Base-by-base conservation (phyloP, 1,140 invertebrate genomes). In the Mesaphorura yosii region DNA sequence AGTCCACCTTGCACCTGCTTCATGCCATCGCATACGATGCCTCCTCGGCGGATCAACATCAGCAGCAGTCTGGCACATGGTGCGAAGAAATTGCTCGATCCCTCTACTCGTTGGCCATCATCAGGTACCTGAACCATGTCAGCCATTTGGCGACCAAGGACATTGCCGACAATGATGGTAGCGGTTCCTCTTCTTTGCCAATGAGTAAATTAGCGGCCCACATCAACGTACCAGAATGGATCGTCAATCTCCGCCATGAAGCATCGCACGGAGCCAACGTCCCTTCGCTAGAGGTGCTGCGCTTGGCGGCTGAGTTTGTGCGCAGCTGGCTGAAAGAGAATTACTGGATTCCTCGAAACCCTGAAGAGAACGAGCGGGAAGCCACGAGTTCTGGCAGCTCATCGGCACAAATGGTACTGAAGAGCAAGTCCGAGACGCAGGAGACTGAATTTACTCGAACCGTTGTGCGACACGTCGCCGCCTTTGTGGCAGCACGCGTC, bases 161-260 rank as follows among this genome's bases (percentile, higher is more conserved):
- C 50, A 64, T 71, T 48, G 71, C 73, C 48, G n/a, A n/a, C n/a
- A n/a, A n/a, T n/a, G n/a, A n/a, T n/a, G n/a, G n/a, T n/a, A n/a
- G n/a, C n/a, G 70, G 72, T 19, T 70, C 66, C 0, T 75, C 73
- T 62, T 70, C 72, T 20, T 62, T 66, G 1, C 76, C 76, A 28
- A 65, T 81, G 38, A 75, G 76, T 57, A 65, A 73, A 59, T 74
- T 78, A 26, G 78, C 77, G 2, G 70, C 70, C 26, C 71, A 73
- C 55, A 59, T 77, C 20, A 73, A 74, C 28, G 74, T 82, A 39
- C 79, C 79, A 17, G 72, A 75, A 34, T 82, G 79, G 79, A 73
- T 82, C 51, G 74, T 82, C 4, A 73, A 77, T 51, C 63, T 82
- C n/a, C 67, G 80, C 40, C 78, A 82, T 59, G 75, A 80, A 51